A percentile compares a stretch with the other conserved stretches of the same genome.
Conservation (phyloP, 2,888 invertebrate genomes). For the Cheilosia soror region DNA sequence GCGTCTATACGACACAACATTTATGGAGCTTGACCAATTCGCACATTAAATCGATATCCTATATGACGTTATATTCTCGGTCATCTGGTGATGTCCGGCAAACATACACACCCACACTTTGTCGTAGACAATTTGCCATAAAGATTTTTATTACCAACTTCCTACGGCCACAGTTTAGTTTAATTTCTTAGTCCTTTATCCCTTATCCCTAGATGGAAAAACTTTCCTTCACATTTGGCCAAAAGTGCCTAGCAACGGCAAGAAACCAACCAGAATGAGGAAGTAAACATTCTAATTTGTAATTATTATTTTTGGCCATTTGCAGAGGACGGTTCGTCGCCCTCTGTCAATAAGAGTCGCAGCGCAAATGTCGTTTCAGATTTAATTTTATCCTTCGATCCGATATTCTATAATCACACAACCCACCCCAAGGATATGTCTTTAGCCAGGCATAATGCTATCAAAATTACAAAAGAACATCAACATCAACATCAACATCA, state of each 20-base stretch:
- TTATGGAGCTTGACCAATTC: too few relatives aligned
- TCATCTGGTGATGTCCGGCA: background rate
- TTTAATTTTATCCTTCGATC: conserved; percentile 65
- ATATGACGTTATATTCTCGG: background rate
- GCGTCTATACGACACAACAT: too few relatives aligned
- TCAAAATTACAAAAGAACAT: conserved; percentile 57
- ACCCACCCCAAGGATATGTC: conserved; percentile 14
- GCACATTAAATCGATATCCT: background rate
- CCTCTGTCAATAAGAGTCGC: background rate
- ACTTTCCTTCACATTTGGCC: background rate
- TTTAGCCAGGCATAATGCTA: conserved; percentile 38
- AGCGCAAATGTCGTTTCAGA: conserved; percentile 35
- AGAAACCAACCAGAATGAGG: background rate
- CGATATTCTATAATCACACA: conserved; percentile 35
- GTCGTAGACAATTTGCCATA: background rate
- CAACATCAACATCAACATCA: conserved; percentile 17
- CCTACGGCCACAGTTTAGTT: background rate
- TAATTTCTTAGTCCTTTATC: background rate
- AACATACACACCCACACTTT: background rate
- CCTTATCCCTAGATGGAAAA: background rate
- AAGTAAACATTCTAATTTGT: conserved; percentile 57
- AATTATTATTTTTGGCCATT: conserved; percentile 37
- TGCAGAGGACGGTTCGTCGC: conserved; percentile 1
- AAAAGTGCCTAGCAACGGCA: background rate
- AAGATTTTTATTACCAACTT: background rate